These are phyloP conservation scores for Scaptodrosophila lebanonensis DNA, from an alignment of 1,140 invertebrate species.

Conservation along the genomic window DNA sequence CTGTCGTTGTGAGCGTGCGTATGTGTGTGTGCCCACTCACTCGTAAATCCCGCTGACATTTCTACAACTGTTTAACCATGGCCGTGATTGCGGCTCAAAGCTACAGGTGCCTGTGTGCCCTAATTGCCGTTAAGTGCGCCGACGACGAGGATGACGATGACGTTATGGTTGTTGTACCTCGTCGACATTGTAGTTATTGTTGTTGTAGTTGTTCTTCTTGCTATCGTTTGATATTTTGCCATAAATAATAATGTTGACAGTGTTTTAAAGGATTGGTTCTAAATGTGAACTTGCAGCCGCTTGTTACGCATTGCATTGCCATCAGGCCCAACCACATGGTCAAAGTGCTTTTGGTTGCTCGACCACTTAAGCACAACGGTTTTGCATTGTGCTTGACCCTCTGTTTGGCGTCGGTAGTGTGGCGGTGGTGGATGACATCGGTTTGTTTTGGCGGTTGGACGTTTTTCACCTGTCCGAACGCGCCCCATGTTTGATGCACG, in stretches of 20 bases:
- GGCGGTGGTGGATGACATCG: not conserved
- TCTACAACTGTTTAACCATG: not conserved
- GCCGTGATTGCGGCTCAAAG: conserved; percentile 24
- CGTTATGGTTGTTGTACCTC: too few species aligned
- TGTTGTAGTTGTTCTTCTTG: too few species aligned
- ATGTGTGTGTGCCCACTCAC: conserved; percentile 11
- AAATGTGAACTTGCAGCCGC: too few species aligned
- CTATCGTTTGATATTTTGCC: too few species aligned
- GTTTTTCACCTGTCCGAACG: conserved; percentile 20
- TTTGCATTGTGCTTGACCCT: conserved; percentile 42
- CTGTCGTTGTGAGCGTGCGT: not conserved
- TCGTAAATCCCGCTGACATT: conserved; percentile 35
- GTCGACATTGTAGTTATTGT: too few species aligned
- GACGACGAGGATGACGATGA: too few species aligned
- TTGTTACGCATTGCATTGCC: too few species aligned
- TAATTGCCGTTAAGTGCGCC: conserved; percentile 71
- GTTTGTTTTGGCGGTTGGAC: conserved; percentile 33
- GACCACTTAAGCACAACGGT: conserved; percentile 67
- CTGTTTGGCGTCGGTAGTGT: not conserved
- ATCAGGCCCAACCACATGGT: conserved; percentile 47
- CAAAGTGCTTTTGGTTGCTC: conserved; percentile 69
- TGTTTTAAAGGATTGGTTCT: too few species aligned
- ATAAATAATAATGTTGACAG: too few species aligned
- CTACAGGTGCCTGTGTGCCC: conserved; percentile 42
- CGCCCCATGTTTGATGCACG: not conserved